Evolutionary conservation across 2,113 vertebrate species (phyloP).

Genomic region (Poicephalus meyeri): DNA sequence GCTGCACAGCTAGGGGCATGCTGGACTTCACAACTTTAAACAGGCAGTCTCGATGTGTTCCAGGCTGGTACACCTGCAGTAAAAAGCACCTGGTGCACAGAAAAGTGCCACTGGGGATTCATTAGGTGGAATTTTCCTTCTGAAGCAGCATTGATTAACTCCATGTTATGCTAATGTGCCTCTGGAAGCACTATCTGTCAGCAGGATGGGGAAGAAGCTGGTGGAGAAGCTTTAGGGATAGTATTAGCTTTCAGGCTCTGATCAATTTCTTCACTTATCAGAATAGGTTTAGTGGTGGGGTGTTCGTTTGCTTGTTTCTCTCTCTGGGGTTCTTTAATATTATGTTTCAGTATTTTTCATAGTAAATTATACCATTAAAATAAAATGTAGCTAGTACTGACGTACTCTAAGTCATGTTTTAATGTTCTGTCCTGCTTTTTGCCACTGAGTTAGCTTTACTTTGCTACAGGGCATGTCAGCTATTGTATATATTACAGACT

Average conservation of each 20-base stretch:
- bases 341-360: not conserved
- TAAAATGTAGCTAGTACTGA: not conserved
- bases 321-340: not conserved
- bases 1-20: not conserved
- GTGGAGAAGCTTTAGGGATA: not conserved
- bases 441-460: not conserved
- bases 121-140: conserved; percentile 34
- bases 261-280: not conserved
- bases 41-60: conserved; percentile 2
- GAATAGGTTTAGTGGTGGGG: not conserved
- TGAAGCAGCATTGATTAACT: not conserved
- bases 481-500: not conserved
- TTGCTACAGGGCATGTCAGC: not conserved
- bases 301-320: not conserved
- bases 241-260: not conserved
- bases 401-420: not conserved
- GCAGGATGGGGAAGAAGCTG: not conserved
- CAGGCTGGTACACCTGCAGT: not conserved
- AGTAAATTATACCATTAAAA: not conserved
- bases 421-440: not conserved
- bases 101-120: not conserved
- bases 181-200: not conserved
- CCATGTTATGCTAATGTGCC: not conserved
- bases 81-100: not conserved
- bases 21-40: not conserved